Percentiles rank a stretch among this genome's conserved stretches.
phyloP scores from a whole-genome alignment of 2,797 vertebrate genomes.

The Paratrypauchen microcephalus region DNA sequence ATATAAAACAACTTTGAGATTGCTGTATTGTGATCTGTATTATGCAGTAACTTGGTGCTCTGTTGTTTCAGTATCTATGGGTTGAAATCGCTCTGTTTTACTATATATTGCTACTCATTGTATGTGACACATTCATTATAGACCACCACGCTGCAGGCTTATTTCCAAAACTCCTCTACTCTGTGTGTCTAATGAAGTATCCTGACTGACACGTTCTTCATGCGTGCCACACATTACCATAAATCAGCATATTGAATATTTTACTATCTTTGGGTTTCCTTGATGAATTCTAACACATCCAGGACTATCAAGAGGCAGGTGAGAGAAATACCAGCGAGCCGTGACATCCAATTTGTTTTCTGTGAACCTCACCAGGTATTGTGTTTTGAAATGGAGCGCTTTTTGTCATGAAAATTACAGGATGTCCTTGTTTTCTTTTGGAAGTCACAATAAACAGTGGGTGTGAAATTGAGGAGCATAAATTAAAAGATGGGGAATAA shows the following conservation, averaged over 20 bases:
- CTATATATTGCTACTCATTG: not conserved
- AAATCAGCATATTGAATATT: slow-evolving; percentile 38
- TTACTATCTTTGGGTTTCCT: slow-evolving; percentile 18
- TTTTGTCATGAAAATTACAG: slow-evolving; percentile 11
- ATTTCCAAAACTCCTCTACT: not conserved
- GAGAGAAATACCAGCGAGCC: not conserved
- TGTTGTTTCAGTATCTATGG: not conserved
- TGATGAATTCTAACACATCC: slow-evolving; percentile 16
- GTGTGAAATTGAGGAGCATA: slow-evolving; percentile 11
- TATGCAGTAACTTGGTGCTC: not conserved
- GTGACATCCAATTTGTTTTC: slow-evolving; percentile 24
- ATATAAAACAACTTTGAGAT: too few species aligned
- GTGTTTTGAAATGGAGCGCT: not conserved
- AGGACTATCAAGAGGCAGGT: not conserved
- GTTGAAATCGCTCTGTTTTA: not conserved
- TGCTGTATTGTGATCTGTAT: not conserved
- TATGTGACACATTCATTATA: not conserved
- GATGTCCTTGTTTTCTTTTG: not conserved
- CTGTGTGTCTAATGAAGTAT: slow-evolving; percentile 24
- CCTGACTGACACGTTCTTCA: slow-evolving; percentile 29
- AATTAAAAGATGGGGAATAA: not conserved
- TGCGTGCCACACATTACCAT: slow-evolving; percentile 33
- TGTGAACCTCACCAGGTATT: slow-evolving; percentile 7
- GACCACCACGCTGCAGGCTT: not conserved
- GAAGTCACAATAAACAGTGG: slow-evolving; percentile 11